Percentiles rank a stretch among this genome's conserved stretches.
Evolutionary conservation across 2,113 vertebrate genomes (phyloP).

Genomic region (Anoplopoma fimbria): DNA sequence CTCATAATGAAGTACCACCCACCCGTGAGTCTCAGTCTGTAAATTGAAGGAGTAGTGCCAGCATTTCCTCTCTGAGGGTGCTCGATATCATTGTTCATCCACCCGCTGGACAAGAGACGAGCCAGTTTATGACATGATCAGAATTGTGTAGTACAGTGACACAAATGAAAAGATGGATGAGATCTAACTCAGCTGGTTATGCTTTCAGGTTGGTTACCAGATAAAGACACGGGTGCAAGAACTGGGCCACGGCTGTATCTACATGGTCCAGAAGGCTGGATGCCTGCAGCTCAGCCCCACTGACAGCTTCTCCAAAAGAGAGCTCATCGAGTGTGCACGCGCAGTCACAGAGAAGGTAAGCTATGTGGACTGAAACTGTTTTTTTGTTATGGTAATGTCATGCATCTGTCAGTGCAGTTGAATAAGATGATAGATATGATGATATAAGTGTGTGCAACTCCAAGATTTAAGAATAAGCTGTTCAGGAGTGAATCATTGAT

Average conservation of each 20-base stretch:
- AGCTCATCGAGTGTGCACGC: slow-evolving; percentile 96
- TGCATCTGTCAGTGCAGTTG: neutral
- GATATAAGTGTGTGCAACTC: neutral
- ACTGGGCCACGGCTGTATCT: slow-evolving; percentile 96
- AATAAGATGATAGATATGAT: slow-evolving; percentile 11
- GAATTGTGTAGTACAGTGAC: slow-evolving; percentile 21
- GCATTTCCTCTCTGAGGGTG: slow-evolving; percentile 65
- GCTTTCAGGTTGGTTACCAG: slow-evolving; percentile 93
- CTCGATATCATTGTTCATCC: slow-evolving; percentile 65
- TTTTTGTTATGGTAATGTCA: neutral
- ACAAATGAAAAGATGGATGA: slow-evolving; percentile 29
- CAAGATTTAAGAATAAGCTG: neutral
- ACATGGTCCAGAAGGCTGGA: slow-evolving; percentile 97
- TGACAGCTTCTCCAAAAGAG: slow-evolving; percentile 96
- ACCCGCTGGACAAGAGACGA: slow-evolving; percentile 53
- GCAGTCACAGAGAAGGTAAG: slow-evolving; percentile 96
- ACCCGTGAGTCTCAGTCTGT: slow-evolving; percentile 77
- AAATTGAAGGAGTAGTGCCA: slow-evolving; percentile 78
- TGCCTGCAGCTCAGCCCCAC: slow-evolving; percentile 96
- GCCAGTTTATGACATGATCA: slow-evolving; percentile 48
- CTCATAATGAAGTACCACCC: slow-evolving; percentile 81
- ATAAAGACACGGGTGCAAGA: slow-evolving; percentile 95
- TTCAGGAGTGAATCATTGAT: neutral
- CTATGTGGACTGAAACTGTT: neutral
- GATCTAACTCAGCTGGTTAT: slow-evolving; percentile 33